phyloP scores from a whole-genome alignment of 2,797 vertebrate genomes.

The Pangasius macronema region DNA sequence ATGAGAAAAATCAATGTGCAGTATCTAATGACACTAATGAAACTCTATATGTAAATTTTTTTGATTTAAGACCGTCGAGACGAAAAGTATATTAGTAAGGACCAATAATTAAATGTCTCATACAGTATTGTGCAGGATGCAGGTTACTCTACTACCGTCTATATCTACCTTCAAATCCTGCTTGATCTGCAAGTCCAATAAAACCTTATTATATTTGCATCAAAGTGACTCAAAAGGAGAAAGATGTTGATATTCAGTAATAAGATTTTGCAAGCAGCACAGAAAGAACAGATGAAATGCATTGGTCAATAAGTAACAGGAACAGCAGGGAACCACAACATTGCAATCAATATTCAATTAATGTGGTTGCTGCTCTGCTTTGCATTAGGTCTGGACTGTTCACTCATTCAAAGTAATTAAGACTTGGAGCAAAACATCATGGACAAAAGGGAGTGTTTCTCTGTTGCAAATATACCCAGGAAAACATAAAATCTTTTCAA shows the following conservation, averaged over 20 bases:
- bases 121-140: not conserved
- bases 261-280: not conserved
- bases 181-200: constrained; percentile 3
- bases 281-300: constrained; percentile 17
- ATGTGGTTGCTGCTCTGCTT: constrained; percentile 2
- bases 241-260: not conserved
- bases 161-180: not conserved
- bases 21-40: not conserved
- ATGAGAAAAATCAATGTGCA: not conserved
- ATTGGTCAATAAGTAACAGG: constrained; percentile 16
- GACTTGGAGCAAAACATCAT: not conserved
- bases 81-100: too few relatives aligned
- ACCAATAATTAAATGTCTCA: too few relatives aligned
- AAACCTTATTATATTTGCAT: not conserved
- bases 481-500: not conserved
- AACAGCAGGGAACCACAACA: constrained; percentile 23
- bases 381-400: not conserved
- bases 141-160: not conserved
- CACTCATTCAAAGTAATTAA: not conserved
- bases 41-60: too few relatives aligned
- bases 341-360: constrained; percentile 34
- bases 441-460: not conserved
- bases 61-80: too few relatives aligned
- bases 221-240: not conserved
- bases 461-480: not conserved